Conservation (phyloP, 2,888 invertebrate species). For the Argynnis bischoffii region DNA sequence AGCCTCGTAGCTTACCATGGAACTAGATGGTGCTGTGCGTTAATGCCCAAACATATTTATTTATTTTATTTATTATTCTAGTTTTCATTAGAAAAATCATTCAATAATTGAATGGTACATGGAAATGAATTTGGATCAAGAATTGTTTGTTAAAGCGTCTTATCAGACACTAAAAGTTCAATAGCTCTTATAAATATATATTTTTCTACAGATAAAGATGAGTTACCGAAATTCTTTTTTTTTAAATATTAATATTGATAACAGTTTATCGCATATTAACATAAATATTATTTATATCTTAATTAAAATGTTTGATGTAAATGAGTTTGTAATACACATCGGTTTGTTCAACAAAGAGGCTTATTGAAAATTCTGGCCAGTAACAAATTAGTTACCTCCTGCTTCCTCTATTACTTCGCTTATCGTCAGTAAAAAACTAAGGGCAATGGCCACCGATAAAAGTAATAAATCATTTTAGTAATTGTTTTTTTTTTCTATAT, state of each 20-base stretch:
- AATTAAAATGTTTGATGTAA: constrained; percentile 40
- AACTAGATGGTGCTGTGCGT: too few species aligned
- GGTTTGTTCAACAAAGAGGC: constrained; percentile 44
- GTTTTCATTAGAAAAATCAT: too few species aligned
- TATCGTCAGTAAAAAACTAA: constrained; percentile 64
- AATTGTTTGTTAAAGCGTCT: background rate
- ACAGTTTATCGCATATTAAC: constrained; percentile 32
- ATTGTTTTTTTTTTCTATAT: constrained; percentile 47
- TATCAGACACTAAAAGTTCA: constrained; percentile 1
- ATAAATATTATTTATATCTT: constrained; percentile 33
- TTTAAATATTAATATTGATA: constrained; percentile 21
- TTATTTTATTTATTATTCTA: too few species aligned
- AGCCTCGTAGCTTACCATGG: too few species aligned
- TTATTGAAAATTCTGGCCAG: constrained; percentile 54
- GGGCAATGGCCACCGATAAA: constrained; percentile 61
- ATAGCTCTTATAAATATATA: constrained; percentile 4
- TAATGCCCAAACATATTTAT: too few species aligned
- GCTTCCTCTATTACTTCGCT: constrained; percentile 65
- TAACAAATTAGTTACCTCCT: constrained; percentile 52
- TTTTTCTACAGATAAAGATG: background rate
- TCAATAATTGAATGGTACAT: too few species aligned
- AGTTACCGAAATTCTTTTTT: background rate
- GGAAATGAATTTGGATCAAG: too few species aligned
- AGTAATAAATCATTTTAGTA: constrained; percentile 60
- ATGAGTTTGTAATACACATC: constrained; percentile 40